Evolutionary conservation across 2,113 vertebrate genomes (phyloP), one percentile per base, ranked within the genome.

Genomic region (Triplophysa rosa): DNA sequence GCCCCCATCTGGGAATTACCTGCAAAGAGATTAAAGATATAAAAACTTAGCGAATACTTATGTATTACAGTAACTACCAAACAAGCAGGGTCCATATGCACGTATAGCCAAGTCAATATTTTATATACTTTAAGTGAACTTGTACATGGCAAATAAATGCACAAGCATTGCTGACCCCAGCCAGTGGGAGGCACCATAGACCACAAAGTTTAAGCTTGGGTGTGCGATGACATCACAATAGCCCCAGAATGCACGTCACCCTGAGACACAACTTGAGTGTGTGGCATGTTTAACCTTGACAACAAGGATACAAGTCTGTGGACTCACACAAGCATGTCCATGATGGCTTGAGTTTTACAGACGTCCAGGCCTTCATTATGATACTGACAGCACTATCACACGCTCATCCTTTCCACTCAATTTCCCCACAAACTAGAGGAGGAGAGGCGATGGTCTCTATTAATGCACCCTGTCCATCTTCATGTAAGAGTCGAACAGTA

Each of bases 1-100:
- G 98, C 98, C 82, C 98, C 98, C 85, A 99, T 91, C 68, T 98
- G 96, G 76, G 97, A 98, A 87, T 95, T 99, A 86, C 98, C 98
- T 98, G 83, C 11, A 70, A 49, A 85, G 13, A 87, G 16, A 61
- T 78, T 16, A 40, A n/a, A 62, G 29, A 73, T 14, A 72, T 21
- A n/a, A 47, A 61, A 37, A 29, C 21, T 21, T 21, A 64, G 42
- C 33, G 4, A 26, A 58, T 61, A 10, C 66, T 33, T 73, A 8
- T 3, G 2, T 2, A 54, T 33, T 73, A 78, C 0, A 66, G 77
- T 59, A n/a, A 40, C 40, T 63, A 14, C 42, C 42, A 47, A 2
- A 29, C n/a, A 59, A 72, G 54, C 13, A 23, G 23, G 58, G 10
- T 42, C 8, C 13, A 72, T 59, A 16, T 23, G 7, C 8, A 59